Conservation (phyloP, 2,113 vertebrate genomes). For the Chloropsis cyanopogon region DNA sequence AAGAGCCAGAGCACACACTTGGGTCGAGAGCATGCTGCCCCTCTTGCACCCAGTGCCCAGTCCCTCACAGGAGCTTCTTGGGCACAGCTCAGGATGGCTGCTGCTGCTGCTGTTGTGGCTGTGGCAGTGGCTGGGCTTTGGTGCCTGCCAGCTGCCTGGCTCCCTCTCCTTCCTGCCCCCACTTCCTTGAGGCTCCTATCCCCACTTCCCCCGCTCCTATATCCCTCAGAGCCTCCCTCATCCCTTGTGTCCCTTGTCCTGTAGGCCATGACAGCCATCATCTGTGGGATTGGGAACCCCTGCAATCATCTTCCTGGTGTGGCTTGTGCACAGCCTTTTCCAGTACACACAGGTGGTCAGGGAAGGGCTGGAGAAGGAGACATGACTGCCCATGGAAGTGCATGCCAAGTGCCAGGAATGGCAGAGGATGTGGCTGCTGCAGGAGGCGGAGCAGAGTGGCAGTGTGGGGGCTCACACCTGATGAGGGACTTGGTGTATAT, state of each 20-base stretch:
- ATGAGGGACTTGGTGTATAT: background rate
- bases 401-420: rapidly evolving
- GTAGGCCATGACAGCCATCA: background rate
- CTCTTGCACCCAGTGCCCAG: background rate
- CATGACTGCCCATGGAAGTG: rapidly evolving
- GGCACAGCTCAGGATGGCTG: background rate
- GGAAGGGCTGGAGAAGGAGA: background rate
- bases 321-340: background rate
- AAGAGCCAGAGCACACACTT: rapidly evolving
- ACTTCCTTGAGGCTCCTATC: no score
- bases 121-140: background rate
- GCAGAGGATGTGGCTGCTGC: rapidly evolving
- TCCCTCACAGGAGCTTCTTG: rapidly evolving
- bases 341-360: rapidly evolving
- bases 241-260: background rate
- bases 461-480: background rate
- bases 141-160: background rate
- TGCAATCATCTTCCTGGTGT: background rate
- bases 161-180: background rate
- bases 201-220: background rate
- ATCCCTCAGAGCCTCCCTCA: background rate
- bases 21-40: rapidly evolving
- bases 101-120: background rate
- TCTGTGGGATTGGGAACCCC: no score
- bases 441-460: rapidly evolving